A percentile compares a stretch with the other conserved stretches of the same genome.
phyloP scores from a whole-genome alignment of 2,888 invertebrate species.

The Boloria euphrosyne region DNA sequence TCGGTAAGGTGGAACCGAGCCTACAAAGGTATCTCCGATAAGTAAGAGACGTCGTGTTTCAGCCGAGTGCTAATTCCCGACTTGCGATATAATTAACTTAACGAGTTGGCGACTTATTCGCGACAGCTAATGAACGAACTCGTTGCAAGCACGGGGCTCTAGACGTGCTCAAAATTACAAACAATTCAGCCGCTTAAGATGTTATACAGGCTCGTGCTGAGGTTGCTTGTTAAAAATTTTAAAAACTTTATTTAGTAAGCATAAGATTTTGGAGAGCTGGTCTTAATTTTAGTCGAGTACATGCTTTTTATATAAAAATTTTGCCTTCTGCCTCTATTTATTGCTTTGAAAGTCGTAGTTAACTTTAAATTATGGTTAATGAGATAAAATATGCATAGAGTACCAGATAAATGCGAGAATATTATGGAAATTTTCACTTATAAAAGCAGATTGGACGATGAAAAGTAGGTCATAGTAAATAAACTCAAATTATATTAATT shows the following conservation, averaged over 20 bases:
- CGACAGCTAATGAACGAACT: slow-evolving; percentile 65
- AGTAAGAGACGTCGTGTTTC: slow-evolving; percentile 24
- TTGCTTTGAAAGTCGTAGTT: neutral
- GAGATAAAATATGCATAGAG: no score
- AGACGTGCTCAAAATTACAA: slow-evolving; percentile 59
- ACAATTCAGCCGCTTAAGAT: slow-evolving; percentile 29
- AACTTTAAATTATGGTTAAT: neutral
- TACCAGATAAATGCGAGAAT: no score
- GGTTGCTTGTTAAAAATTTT: slow-evolving; percentile 26
- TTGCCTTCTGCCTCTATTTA: neutral
- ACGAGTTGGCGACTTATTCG: slow-evolving; percentile 61
- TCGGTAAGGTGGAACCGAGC: slow-evolving; percentile 15
- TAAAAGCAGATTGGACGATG: no score
- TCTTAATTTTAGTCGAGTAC: slow-evolving; percentile 1
- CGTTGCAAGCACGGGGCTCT: slow-evolving; percentile 55
- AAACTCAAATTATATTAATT: no score
- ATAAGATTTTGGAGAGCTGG: slow-evolving; percentile 12
- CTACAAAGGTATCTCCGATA: slow-evolving; percentile 18
- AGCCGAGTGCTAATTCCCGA: slow-evolving; percentile 37
- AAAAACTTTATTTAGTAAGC: slow-evolving; percentile 12
- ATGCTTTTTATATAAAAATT: neutral
- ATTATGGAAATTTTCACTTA: no score
- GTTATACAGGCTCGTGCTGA: slow-evolving; percentile 20
- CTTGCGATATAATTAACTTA: slow-evolving; percentile 42
- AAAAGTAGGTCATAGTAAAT: no score